These are phyloP conservation scores for Ophioninae sp. DNA, from an alignment of 2,888 invertebrate genomes.

Conservation along the genomic window DNA sequence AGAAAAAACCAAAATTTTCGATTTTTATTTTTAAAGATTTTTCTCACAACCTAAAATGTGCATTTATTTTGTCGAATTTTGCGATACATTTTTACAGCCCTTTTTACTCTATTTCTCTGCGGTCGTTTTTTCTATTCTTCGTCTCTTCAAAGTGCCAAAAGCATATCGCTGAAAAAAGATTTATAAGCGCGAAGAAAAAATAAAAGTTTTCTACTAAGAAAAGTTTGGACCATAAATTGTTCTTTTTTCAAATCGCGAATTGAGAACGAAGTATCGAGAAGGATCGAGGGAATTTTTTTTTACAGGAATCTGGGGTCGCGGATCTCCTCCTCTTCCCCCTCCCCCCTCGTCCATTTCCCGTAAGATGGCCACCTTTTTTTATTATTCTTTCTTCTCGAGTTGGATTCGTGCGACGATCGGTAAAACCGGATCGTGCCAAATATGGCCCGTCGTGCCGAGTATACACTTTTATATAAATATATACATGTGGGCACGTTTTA, in stretches of 20 bases:
- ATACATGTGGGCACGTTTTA: constrained; percentile 25
- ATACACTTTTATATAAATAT: constrained; percentile 22
- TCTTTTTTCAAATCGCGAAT: constrained; percentile 18
- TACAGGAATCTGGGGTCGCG: constrained; percentile 1
- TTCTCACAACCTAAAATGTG: not conserved
- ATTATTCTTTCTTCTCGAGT: constrained; percentile 39
- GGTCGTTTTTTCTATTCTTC: not conserved
- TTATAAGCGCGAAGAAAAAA: not conserved
- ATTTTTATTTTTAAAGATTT: not conserved
- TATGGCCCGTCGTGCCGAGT: constrained; percentile 58
- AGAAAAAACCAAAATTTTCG: no score
- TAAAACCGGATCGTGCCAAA: constrained; percentile 70
- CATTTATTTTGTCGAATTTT: no score
- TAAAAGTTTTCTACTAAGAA: not conserved
- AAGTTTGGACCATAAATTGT: not conserved
- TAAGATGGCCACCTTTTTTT: constrained; percentile 1
- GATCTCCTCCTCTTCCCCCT: not conserved
- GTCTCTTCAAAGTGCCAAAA: not conserved
- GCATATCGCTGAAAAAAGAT: not conserved
- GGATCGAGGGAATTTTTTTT: constrained; percentile 9
- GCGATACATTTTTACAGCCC: not conserved
- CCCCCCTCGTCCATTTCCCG: constrained; percentile 1
- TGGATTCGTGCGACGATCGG: constrained; percentile 58
- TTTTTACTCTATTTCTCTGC: not conserved
- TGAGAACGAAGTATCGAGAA: constrained; percentile 13